Percentiles rank a stretch among this genome's conserved stretches.
Evolutionary conservation across 2,113 vertebrate species (phyloP).

Genomic region (Sitta europaea): DNA sequence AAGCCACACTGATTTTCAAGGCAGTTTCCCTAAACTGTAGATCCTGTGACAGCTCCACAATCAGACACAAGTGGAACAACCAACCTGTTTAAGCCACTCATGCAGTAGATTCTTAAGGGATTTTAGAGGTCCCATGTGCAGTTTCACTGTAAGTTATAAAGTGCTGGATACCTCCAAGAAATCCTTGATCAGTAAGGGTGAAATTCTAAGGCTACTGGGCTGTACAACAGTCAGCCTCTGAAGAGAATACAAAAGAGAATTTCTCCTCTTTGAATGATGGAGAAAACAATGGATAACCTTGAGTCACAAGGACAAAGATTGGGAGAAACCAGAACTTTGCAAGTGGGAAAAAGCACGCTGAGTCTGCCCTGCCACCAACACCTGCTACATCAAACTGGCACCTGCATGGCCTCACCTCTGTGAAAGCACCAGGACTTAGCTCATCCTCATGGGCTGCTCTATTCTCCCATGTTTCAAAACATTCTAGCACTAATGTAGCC

Average conservation of each 20-base stretch:
- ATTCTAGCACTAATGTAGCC: neutral
- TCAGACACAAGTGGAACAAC: neutral
- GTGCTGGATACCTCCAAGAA: neutral
- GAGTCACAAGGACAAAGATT: neutral
- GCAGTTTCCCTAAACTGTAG: neutral
- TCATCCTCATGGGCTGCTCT: neutral
- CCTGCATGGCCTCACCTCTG: neutral
- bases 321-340: neutral
- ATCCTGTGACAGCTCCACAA: neutral
- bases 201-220: neutral
- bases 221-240: neutral
- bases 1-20: neutral
- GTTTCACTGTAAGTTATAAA: neutral
- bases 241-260: neutral
- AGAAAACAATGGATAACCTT: neutral
- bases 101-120: neutral
- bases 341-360: neutral
- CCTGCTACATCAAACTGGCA: neutral
- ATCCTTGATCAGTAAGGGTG: neutral
- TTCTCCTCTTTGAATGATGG: neutral
- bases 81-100: neutral
- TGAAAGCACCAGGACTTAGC: neutral
- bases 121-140: neutral
- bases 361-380: neutral
- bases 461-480: neutral